Base-by-base conservation (phyloP, 2,797 vertebrate species). In the Muscicapa comitata region DNA sequence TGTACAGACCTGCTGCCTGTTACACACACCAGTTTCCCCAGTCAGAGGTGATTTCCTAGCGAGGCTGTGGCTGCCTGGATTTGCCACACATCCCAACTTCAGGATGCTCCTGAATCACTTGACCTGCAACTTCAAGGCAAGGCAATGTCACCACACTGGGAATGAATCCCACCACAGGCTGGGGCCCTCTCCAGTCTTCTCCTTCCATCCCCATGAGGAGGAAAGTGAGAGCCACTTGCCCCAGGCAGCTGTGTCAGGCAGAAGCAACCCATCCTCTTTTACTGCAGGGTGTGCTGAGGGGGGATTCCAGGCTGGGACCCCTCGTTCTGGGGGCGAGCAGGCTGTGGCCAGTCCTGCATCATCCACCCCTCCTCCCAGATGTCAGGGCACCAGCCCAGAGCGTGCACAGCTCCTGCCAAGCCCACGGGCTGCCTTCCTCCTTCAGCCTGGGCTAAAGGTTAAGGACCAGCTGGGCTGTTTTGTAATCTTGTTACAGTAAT, bases 401-500 rank as follows among this genome's bases (percentile, higher is more conserved):
- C 15, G 0, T 23, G 72, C 37, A 35, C 0, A 4, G 66, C 91
- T 42, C 45, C 31, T 45, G 25, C 51, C 10, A 7, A n/a, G 43
- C 21, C 58, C 54, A 9, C 3, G 5, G 26, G 8, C 59, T 79
- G 53, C 17, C 45, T 71, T 74, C 48, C 51, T 76, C 59, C 67
- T 81, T 53, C 84, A 79, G 73, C 40, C 5, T 2, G 63, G 67
- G 21, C 23, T 29, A 85, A 85, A 89, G 74, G 86, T 73, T 85
- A 84, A 85, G 67, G 53, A 66, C 13, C 93, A 91, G 93, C 71
- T 55, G 67, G 81, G 7, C 4, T 51, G 59, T 94, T 86, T 87
- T 79, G 93, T 85, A 96, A 94, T 85, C 74, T 59, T n/a, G 1
- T 82, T 92, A 59, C 81, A 57, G 84, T 55, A 91, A 95, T 72